Conservation (phyloP, 2,797 vertebrate genomes). For the Pangasius macronema region DNA sequence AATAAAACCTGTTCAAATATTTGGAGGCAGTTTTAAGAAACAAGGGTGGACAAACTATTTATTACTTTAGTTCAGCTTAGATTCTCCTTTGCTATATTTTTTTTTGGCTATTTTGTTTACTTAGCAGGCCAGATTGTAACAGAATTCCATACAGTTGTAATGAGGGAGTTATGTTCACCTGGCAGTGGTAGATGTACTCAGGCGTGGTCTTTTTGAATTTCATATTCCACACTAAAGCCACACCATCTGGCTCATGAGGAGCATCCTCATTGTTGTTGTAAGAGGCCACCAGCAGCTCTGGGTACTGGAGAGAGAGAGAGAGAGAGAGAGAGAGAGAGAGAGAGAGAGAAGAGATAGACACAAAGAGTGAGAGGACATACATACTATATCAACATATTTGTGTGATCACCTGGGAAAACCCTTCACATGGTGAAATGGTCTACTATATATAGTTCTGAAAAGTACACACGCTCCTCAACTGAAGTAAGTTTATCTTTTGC, state of each 20-base stretch:
- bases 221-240: slow-evolving; percentile 96
- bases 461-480: background rate
- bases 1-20: background rate
- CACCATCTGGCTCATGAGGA: slow-evolving; percentile 94
- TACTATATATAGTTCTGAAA: background rate
- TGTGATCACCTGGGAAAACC: background rate
- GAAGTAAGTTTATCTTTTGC: background rate
- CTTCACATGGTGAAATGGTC: background rate
- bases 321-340: slow-evolving; percentile 9
- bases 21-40: slow-evolving; percentile 4
- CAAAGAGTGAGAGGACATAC: background rate
- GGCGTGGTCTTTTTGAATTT: slow-evolving; percentile 98
- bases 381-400: background rate
- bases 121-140: background rate
- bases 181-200: slow-evolving; percentile 97
- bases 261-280: slow-evolving; percentile 98
- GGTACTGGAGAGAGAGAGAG: slow-evolving; percentile 77
- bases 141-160: background rate
- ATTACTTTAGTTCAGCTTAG: slow-evolving; percentile 2
- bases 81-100: slow-evolving; percentile 25
- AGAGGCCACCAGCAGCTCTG: slow-evolving; percentile 93
- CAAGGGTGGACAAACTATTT: background rate
- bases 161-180: slow-evolving; percentile 74
- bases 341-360: slow-evolving; percentile 8
- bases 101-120: background rate